phyloP scores from a whole-genome alignment of 1,140 invertebrate species.

The Pseudomyrmex sp. region DNA sequence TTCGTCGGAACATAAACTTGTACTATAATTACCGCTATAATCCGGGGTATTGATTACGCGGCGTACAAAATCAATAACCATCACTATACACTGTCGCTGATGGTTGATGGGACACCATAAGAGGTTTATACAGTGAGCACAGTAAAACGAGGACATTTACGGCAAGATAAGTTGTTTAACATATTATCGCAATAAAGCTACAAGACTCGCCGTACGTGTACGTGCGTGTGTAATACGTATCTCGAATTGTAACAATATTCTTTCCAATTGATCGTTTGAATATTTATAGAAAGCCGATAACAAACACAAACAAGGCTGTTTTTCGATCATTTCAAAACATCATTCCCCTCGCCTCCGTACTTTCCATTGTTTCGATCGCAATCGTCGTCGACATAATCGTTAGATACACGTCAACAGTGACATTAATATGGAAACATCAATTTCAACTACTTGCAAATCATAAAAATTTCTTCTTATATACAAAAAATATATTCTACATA shows the following conservation, averaged over 20 bases:
- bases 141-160: constrained; percentile 19
- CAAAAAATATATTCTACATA: background rate
- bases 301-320: background rate
- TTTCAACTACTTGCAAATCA: background rate
- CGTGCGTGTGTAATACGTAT: no score
- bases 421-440: constrained; percentile 1
- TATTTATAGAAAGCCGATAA: background rate
- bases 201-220: background rate
- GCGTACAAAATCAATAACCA: constrained; percentile 48
- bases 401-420: background rate
- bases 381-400: background rate
- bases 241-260: background rate
- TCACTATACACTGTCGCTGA: constrained; percentile 21
- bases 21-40: constrained; percentile 56
- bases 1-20: constrained; percentile 47
- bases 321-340: constrained; percentile 21
- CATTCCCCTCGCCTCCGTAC: background rate
- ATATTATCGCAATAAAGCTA: constrained; percentile 3
- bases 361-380: background rate
- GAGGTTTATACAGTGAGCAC: constrained; percentile 2
- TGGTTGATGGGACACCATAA: constrained; percentile 48
- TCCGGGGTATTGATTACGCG: constrained; percentile 46
- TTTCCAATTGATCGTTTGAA: background rate
- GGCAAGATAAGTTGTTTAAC: background rate
- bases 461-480: background rate